Conservation (phyloP, 2,888 invertebrate species). For the Hypselothyrea guttata region DNA sequence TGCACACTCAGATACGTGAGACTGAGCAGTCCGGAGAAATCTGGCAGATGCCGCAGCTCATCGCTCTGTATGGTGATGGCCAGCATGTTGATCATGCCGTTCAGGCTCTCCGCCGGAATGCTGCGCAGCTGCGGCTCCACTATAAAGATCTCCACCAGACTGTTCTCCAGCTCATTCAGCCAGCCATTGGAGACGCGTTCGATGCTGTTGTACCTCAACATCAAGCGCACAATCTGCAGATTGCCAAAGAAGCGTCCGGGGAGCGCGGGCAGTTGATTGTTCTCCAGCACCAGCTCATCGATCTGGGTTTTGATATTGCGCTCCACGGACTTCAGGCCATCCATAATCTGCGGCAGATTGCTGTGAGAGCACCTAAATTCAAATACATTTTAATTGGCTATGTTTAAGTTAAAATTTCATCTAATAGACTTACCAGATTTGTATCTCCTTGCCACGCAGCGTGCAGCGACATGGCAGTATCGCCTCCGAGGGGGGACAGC, state of each 20-base stretch:
- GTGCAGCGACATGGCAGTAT: slow-evolving; percentile 93
- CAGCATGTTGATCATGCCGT: slow-evolving; percentile 88
- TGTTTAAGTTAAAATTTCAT: no score
- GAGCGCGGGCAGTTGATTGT: slow-evolving; percentile 92
- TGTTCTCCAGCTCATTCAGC: slow-evolving; percentile 89
- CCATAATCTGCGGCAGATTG: slow-evolving; percentile 89
- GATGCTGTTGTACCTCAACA: slow-evolving; percentile 92
- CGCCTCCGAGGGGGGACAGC: slow-evolving; percentile 89
- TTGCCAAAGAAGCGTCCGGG: slow-evolving; percentile 91
- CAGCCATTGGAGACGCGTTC: slow-evolving; percentile 92
- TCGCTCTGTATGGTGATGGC: slow-evolving; percentile 92
- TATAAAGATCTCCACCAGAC: slow-evolving; percentile 91
- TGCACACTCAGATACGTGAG: slow-evolving; percentile 89
- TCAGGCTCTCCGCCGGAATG: slow-evolving; percentile 90
- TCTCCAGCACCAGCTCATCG: slow-evolving; percentile 93
- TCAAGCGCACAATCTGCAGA: slow-evolving; percentile 89
- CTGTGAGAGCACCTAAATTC: slow-evolving; percentile 93
- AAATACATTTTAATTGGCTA: rapidly evolving
- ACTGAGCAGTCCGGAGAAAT: slow-evolving; percentile 87
- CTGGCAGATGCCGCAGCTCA: slow-evolving; percentile 88
- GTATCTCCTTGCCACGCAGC: slow-evolving; percentile 89
- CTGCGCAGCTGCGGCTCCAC: slow-evolving; percentile 92
- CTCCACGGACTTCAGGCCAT: slow-evolving; percentile 87
- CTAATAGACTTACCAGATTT: slow-evolving; percentile 88
- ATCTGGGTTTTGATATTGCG: slow-evolving; percentile 87